Conservation (phyloP, 2,113 vertebrate genomes). For the Pimephales promelas region DNA sequence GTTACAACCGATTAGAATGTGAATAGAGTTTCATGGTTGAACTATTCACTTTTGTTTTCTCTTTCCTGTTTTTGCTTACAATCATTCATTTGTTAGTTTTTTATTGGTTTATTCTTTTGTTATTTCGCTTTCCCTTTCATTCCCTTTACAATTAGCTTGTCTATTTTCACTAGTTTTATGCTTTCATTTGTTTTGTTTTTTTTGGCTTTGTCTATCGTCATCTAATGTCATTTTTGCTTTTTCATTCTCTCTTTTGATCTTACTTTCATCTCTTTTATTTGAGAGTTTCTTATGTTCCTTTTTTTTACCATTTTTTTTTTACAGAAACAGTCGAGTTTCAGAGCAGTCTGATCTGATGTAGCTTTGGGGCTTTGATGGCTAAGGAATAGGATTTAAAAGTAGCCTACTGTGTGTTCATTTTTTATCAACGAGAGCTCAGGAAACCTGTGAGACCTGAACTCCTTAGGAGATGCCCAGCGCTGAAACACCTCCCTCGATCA, state of each 20-base stretch:
- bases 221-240: background rate
- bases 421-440: background rate
- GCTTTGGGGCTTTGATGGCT: constrained; percentile 17
- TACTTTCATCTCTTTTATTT: background rate
- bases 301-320: background rate
- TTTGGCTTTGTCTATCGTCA: background rate
- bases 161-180: background rate
- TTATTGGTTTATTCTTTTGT: background rate
- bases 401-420: constrained; percentile 47
- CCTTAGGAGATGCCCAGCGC: background rate
- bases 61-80: background rate
- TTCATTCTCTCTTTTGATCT: background rate
- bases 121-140: background rate
- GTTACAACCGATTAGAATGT: too few species aligned
- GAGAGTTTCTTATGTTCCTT: background rate
- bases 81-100: background rate
- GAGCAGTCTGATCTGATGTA: constrained; percentile 19
- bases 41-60: background rate
- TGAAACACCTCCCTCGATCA: background rate
- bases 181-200: background rate
- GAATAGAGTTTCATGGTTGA: too few species aligned
- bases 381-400: background rate
- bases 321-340: constrained; percentile 17
- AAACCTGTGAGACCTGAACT: background rate
- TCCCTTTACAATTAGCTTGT: background rate